Evolutionary conservation across 92 coral and sea anemone species (phyloP).

Genomic region (Porites rus): DNA sequence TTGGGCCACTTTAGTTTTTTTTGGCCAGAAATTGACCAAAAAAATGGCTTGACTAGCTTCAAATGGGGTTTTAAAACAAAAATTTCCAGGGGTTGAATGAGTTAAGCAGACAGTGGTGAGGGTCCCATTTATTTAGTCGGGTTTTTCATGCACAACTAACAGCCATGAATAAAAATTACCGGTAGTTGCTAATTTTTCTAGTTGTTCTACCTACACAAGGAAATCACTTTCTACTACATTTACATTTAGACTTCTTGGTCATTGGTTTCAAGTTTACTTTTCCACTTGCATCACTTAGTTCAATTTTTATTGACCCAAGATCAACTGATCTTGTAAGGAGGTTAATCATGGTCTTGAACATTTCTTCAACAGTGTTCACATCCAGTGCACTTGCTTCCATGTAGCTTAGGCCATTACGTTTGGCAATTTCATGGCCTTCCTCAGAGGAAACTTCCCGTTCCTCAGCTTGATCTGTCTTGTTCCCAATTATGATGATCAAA

Average conservation of each 20-base stretch:
- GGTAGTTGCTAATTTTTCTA: too few relatives aligned
- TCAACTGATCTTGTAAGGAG: conserved; percentile 65
- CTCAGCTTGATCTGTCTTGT: conserved; percentile 66
- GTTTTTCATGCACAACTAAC: too few relatives aligned
- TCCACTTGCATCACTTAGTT: conserved; percentile 3
- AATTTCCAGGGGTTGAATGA: too few relatives aligned
- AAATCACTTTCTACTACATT: conserved; percentile 17
- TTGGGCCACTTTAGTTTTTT: too few relatives aligned
- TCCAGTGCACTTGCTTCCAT: conserved; percentile 77
- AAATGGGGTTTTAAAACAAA: too few relatives aligned
- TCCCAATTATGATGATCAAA: conserved; percentile 71
- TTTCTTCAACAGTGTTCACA: conserved; percentile 58
- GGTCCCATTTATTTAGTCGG: too few relatives aligned
- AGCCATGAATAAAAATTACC: too few relatives aligned
- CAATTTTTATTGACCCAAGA: conserved; percentile 52
- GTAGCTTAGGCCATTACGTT: conserved; percentile 56
- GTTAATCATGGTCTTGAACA: conserved; percentile 69
- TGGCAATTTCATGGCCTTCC: conserved; percentile 62
- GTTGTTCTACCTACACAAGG: background rate
- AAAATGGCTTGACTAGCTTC: too few relatives aligned
- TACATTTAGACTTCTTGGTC: conserved; percentile 37
- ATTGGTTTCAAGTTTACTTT: conserved; percentile 15
- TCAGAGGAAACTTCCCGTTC: conserved; percentile 47
- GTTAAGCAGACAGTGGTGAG: too few relatives aligned
- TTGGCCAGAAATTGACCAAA: too few relatives aligned